phyloP scores from a whole-genome alignment of 2,797 vertebrate species.

The Parauchenoglanis punctatus region DNA sequence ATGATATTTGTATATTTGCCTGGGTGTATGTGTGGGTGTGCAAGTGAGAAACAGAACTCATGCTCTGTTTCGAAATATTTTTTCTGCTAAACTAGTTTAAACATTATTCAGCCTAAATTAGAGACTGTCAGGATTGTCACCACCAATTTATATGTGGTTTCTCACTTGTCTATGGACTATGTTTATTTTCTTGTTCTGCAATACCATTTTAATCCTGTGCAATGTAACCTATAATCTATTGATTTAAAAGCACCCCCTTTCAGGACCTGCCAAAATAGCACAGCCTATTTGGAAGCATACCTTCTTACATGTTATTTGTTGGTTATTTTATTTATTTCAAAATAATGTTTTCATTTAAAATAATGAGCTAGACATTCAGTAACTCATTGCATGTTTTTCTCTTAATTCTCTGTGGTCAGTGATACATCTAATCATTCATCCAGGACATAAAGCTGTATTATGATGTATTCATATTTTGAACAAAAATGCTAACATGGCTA shows the following conservation, averaged over 20 bases:
- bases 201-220: background rate
- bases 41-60: background rate
- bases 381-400: background rate
- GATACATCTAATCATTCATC: background rate
- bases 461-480: background rate
- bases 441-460: background rate
- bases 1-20: slow-evolving; percentile 7
- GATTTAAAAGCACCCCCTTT: background rate
- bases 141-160: background rate
- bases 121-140: background rate
- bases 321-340: background rate
- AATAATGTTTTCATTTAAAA: background rate
- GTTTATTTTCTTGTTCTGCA: background rate
- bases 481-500: background rate
- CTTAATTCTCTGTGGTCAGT: background rate
- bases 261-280: background rate
- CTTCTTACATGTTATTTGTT: background rate
- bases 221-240: background rate
- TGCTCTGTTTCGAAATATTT: background rate
- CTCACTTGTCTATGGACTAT: background rate
- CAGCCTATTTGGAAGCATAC: background rate
- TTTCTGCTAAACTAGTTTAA: slow-evolving; percentile 11
- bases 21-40: slow-evolving; percentile 11
- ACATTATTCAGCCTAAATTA: slow-evolving; percentile 24
- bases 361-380: background rate